Evolutionary conservation across 2,797 vertebrate genomes (phyloP), one percentile per base, ranked within the genome.

Genomic region (Clarias laeviceps): DNA sequence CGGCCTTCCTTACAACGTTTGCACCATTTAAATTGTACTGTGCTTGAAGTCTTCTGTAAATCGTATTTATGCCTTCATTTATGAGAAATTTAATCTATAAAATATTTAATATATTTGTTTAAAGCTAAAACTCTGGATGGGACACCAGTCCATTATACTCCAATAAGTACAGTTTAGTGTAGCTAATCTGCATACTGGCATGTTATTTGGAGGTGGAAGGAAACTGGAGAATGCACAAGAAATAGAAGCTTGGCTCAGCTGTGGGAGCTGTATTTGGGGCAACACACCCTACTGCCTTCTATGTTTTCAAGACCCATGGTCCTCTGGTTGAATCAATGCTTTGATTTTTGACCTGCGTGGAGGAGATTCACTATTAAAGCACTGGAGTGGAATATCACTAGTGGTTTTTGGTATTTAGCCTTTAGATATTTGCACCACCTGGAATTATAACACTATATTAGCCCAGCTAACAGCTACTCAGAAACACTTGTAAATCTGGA

Each of bases 401-500:
- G 22, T 12, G 20, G 34, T 50, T 64, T n/a, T 80, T 50, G 37
- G 37, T 62, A 64, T 79, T 62, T 37, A 18, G 59, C 45, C 37
- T 18, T 14, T 59, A 50, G 11, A 50, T 50, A 50, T 56, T 57
- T n/a, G 65, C 32, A n/a, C 70, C 24, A 32, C 34, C 65, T 59
- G 68, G 2, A 29, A 37, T 70, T 61, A 32, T 45, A 59, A 40
- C 24, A 1, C 32, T 5, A n/a, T 27, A 27, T 59, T 61, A n/a
- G 12, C 54, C 29, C 27, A 82, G 45, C 24, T 61, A 27, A 29
- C 24, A 62, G 24, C 17, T 73, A 15, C 80, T 56, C 27, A 69
- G 11, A 37, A 61, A 62, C 37, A 32, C 18, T 61, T 74, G 69
- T 15, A 50, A 73, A 83, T 76, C 82, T 65, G 40, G 59, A 83